A percentile compares a stretch with the other conserved stretches of the same genome.
These are phyloP conservation scores for Pteropus rufus DNA, from an alignment of 2,797 vertebrate species.

Conservation along the genomic window DNA sequence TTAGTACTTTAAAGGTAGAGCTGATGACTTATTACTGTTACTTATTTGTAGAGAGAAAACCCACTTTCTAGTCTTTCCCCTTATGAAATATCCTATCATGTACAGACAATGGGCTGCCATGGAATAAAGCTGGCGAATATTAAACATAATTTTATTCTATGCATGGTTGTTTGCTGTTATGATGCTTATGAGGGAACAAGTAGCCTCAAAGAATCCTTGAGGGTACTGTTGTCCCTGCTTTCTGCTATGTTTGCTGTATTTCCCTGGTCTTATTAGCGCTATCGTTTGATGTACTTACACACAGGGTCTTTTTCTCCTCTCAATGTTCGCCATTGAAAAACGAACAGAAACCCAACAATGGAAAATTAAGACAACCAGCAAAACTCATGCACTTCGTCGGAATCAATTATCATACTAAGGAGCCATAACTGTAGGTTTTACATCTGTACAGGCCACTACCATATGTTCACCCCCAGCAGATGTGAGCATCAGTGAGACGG, in stretches of 20 bases:
- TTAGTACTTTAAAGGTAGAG: constrained; percentile 7
- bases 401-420: background rate
- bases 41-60: background rate
- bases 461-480: background rate
- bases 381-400: background rate
- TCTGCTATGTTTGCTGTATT: background rate
- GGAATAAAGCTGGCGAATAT: background rate
- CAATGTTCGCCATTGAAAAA: background rate
- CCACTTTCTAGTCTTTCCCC: constrained; percentile 1
- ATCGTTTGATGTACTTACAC: background rate
- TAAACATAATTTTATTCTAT: background rate
- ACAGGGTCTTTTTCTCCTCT: background rate
- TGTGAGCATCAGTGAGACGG: background rate
- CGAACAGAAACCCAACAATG: background rate
- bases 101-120: background rate
- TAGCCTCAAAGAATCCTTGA: background rate
- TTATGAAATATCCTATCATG: background rate
- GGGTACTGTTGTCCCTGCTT: background rate
- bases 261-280: background rate
- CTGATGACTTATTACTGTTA: background rate
- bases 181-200: background rate
- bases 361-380: background rate
- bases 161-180: background rate
- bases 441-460: background rate
- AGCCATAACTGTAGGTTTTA: background rate